Percentiles rank a stretch among this genome's conserved stretches.
These are phyloP conservation scores for Romanogobio albipinnatus DNA, from an alignment of 2,113 vertebrate genomes.

Conservation along the genomic window DNA sequence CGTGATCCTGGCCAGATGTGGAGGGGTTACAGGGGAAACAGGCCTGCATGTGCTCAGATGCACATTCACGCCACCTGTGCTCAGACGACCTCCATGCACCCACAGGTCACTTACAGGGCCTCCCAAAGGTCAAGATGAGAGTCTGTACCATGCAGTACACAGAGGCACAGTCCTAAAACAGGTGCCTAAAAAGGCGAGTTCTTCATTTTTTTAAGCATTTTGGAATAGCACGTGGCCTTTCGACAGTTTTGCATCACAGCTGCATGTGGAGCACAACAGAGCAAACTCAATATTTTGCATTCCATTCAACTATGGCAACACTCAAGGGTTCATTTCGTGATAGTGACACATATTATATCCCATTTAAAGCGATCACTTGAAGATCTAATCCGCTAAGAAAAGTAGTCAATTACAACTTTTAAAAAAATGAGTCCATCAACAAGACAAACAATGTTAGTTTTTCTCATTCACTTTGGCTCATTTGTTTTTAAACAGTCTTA, in stretches of 20 bases:
- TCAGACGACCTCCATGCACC: neutral
- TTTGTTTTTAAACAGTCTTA: neutral
- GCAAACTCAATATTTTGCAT: neutral
- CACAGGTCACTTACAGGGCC: slow-evolving; percentile 18
- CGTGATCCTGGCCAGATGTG: slow-evolving; percentile 41
- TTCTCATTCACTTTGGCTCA: neutral
- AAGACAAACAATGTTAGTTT: neutral
- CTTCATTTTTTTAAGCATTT: neutral
- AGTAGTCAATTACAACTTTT: neutral
- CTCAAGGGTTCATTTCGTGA: neutral
- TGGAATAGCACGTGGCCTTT: neutral
- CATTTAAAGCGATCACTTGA: neutral
- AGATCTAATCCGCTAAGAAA: neutral
- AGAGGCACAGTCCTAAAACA: neutral
- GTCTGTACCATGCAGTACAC: slow-evolving; percentile 16
- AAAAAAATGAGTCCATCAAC: neutral
- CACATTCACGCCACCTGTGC: slow-evolving; percentile 15
- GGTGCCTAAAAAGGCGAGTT: neutral
- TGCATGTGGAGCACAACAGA: slow-evolving; percentile 1
- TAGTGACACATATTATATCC: neutral
- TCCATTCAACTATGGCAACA: neutral
- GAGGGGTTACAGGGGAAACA: neutral
- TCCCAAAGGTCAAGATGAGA: neutral
- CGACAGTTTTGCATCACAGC: neutral
- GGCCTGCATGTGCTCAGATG: slow-evolving; percentile 41